These are phyloP conservation scores for Eupeodes luniger DNA, from an alignment of 2,888 invertebrate genomes.

Conservation along the genomic window DNA sequence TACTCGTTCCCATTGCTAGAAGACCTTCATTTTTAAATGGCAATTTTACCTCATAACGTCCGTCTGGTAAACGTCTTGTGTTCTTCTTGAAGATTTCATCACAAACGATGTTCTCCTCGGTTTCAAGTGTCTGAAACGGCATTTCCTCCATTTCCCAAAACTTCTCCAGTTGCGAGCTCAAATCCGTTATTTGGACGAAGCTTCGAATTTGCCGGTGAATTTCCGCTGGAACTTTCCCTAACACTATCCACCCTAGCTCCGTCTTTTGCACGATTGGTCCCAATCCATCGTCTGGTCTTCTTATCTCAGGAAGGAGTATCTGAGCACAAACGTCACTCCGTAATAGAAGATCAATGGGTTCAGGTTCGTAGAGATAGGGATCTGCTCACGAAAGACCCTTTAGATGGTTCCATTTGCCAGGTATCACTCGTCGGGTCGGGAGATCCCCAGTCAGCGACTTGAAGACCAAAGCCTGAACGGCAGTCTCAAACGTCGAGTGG, in stretches of 20 bases:
- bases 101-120: too few species aligned
- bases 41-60: too few species aligned
- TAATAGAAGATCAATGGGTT: slow-evolving; percentile 10
- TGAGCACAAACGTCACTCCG: slow-evolving; percentile 16
- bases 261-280: slow-evolving; percentile 18
- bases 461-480: slow-evolving; percentile 37
- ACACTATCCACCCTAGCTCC: slow-evolving; percentile 7
- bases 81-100: too few species aligned
- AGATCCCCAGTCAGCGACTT: slow-evolving; percentile 43
- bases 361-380: not conserved
- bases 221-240: slow-evolving; percentile 14
- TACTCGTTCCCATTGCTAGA: not conserved
- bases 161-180: slow-evolving; percentile 1
- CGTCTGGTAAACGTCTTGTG: too few species aligned
- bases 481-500: slow-evolving; percentile 30
- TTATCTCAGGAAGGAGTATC: slow-evolving; percentile 20
- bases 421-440: slow-evolving; percentile 19
- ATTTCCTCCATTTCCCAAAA: slow-evolving; percentile 29
- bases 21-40: not conserved
- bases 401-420: slow-evolving; percentile 23
- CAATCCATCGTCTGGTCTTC: not conserved
- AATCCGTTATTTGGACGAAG: not conserved
- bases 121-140: too few species aligned
- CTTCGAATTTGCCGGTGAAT: not conserved
- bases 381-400: slow-evolving; percentile 20